Evolutionary conservation across 2,113 vertebrate genomes (phyloP).

Genomic region (Siphamia tubifer): DNA sequence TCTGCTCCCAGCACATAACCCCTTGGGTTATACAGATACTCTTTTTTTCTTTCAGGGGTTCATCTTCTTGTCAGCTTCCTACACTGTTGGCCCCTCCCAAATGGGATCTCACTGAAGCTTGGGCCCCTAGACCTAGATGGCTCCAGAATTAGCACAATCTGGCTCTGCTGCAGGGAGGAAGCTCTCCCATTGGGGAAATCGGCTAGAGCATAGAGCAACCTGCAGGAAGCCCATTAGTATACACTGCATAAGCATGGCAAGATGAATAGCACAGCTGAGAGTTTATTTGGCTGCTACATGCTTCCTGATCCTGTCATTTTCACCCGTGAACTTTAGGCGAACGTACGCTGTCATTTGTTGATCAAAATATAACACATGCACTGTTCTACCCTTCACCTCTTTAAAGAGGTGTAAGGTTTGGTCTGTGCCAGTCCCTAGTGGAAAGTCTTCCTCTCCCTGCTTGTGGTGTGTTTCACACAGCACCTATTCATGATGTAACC

Average conservation of each 20-base stretch:
- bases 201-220: constrained; percentile 46
- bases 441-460: constrained; percentile 35
- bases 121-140: constrained; percentile 57
- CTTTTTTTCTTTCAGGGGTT: constrained; percentile 34
- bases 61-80: constrained; percentile 37
- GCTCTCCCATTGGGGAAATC: constrained; percentile 50
- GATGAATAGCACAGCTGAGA: constrained; percentile 45
- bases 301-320: constrained; percentile 32
- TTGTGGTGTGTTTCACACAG: constrained; percentile 44
- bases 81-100: constrained; percentile 50
- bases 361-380: constrained; percentile 15
- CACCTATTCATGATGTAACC: constrained; percentile 64
- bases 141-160: constrained; percentile 70
- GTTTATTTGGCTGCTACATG: constrained; percentile 34
- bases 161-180: constrained; percentile 57
- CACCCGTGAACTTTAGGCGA: constrained; percentile 58
- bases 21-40: constrained; percentile 36
- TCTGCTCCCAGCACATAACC: constrained; percentile 43
- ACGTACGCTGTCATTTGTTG: not conserved
- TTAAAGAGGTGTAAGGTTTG: constrained; percentile 43
- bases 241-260: constrained; percentile 45
- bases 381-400: constrained; percentile 27
- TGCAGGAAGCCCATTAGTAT: constrained; percentile 61
- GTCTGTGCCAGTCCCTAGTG: constrained; percentile 1
- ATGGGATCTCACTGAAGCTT: constrained; percentile 28